Base-by-base conservation (phyloP, 2,113 vertebrate species). In the Mustela nigripes region DNA sequence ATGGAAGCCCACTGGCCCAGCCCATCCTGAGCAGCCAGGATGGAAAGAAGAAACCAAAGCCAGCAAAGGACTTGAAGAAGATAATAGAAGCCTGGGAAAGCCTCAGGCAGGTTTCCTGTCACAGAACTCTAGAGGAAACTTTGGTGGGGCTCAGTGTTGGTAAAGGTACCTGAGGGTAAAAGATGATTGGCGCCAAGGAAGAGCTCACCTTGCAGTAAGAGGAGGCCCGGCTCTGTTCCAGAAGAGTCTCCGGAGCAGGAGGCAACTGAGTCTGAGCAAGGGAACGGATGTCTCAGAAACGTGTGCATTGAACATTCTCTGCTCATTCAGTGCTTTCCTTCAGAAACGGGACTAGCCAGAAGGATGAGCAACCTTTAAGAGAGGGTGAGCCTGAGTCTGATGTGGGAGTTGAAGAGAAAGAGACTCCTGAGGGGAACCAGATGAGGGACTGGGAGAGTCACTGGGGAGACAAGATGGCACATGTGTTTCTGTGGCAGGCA, bases 401-500 rank as follows among this genome's bases (percentile, higher is more conserved):
- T 24, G 14, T 67, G 14, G 12, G 58, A 60, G 80, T 31, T 58
- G 39, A 79, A n/a, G 45, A 63, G 58, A 31, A n/a, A 16, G 42
- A 45, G 83, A 67, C 36, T 60, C 53, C 1, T 33, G 31, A 21
- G 11, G 11, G 65, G 11, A 11, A 4, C 33, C 2, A 18, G 73
- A 18, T 8, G 26, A 56, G 42, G 80, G 39, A 3, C 6, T 11
- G 56, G 18, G 45, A 7, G 33, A 7, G 3, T 26, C 28, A 1
- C 21, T 7, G n/a, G 53, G 39, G 62, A 71, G 11, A n/a, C 3
- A 12, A 9, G 74, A 36, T 24, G 11, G 22, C 5, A 21, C 33
- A 45, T 39, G 24, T 7, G 3, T 24, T 4, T 42, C n/a, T 62
- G 0, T 10, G 26, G 36, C 0, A 3, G 81, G 16, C 24, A 0